phyloP scores from a whole-genome alignment of 2,797 vertebrate genomes.

The Onychomys torridus region DNA sequence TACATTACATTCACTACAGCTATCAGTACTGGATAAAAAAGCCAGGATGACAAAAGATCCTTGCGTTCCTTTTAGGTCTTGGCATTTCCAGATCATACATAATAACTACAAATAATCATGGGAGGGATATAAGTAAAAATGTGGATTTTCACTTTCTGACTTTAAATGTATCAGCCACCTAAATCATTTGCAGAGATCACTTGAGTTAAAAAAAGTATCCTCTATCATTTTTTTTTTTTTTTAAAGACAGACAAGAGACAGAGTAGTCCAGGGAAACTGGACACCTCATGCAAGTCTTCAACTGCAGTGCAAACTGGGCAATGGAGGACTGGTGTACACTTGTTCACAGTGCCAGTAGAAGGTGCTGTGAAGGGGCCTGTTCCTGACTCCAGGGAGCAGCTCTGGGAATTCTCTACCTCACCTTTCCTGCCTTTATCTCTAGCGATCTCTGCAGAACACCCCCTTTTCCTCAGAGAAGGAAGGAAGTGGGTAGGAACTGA shows the following conservation, averaged over 20 bases:
- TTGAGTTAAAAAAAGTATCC: not conserved
- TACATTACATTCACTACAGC: not conserved
- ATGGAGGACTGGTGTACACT: fast-evolving
- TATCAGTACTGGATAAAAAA: not conserved
- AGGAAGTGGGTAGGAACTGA: not conserved
- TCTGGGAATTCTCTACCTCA: not conserved
- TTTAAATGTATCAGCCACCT: not conserved
- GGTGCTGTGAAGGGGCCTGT: no score
- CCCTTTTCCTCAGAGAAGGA: not conserved
- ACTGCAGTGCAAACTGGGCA: not conserved
- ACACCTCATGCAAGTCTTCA: not conserved
- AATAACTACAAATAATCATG: not conserved
- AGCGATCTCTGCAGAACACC: not conserved
- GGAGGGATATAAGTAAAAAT: not conserved
- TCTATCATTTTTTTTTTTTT: not conserved
- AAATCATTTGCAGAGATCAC: conserved; percentile 30
- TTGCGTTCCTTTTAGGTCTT: not conserved
- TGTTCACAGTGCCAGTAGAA: not conserved
- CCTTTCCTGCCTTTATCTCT: not conserved
- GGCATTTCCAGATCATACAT: not conserved
- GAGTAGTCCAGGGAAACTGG: not conserved
- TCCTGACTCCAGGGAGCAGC: not conserved
- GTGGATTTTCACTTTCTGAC: not conserved
- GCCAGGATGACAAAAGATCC: not conserved
- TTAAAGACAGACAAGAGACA: not conserved